These are phyloP conservation scores for Lampris megalopsis DNA, from an alignment of 2,113 vertebrate genomes.

Conservation along the genomic window DNA sequence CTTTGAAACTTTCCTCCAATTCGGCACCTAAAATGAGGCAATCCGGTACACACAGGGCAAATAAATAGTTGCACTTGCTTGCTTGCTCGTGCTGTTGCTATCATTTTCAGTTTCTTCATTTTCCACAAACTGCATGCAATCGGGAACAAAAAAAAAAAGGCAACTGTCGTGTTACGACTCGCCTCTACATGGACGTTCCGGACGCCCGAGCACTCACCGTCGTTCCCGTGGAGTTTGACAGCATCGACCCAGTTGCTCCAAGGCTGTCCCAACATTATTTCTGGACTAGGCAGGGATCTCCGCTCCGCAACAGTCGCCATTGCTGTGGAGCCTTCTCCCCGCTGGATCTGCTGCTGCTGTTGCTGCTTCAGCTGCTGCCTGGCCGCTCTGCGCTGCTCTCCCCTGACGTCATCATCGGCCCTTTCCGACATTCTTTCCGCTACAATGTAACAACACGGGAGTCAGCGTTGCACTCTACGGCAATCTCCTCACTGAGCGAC, in stretches of 20 bases:
- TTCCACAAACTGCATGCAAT: slow-evolving; percentile 82
- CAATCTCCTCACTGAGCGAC: slow-evolving; percentile 60
- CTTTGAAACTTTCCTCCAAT: slow-evolving; percentile 98
- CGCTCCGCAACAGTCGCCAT: slow-evolving; percentile 96
- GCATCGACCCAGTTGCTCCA: slow-evolving; percentile 97
- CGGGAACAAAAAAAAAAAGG: slow-evolving; percentile 74
- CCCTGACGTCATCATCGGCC: slow-evolving; percentile 97
- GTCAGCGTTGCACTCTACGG: slow-evolving; percentile 69
- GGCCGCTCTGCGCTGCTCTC: slow-evolving; percentile 94
- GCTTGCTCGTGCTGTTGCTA: slow-evolving; percentile 77
- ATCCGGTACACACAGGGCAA: slow-evolving; percentile 69
- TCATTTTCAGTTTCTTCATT: slow-evolving; percentile 79
- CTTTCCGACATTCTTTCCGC: slow-evolving; percentile 99
- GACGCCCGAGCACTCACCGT: slow-evolving; percentile 87
- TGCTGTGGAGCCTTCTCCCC: slow-evolving; percentile 89
- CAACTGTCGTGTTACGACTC: slow-evolving; percentile 68
- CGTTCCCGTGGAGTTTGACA: slow-evolving; percentile 92
- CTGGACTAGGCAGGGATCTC: slow-evolving; percentile 94
- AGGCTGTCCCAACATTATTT: slow-evolving; percentile 95
- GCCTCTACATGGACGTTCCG: slow-evolving; percentile 63
- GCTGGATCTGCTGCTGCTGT: slow-evolving; percentile 84
- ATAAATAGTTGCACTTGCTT: slow-evolving; percentile 85
- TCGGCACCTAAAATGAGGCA: slow-evolving; percentile 86
- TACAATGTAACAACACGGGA: slow-evolving; percentile 92
- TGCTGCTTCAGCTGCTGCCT: slow-evolving; percentile 84